Evolutionary conservation across 2,888 invertebrate species (phyloP).

Genomic region (Pyrocoelia pectoralis): DNA sequence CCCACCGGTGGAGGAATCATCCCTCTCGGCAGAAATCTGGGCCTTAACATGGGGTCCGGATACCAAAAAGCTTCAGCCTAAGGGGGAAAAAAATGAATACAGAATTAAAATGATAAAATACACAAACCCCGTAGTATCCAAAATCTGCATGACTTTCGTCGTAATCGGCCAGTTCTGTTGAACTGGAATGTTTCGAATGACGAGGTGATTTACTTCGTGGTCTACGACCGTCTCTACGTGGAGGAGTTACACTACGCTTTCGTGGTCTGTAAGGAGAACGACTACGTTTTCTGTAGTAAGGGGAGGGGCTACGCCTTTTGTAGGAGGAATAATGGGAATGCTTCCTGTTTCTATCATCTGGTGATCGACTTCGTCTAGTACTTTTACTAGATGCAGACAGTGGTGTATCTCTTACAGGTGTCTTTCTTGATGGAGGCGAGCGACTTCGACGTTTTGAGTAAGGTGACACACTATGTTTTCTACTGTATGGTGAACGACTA

Average conservation of each 20-base stretch:
- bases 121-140: slow-evolving; percentile 29
- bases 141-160: slow-evolving; percentile 15
- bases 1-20: slow-evolving; percentile 13
- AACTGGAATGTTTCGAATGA: slow-evolving; percentile 11
- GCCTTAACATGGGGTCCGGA: slow-evolving; percentile 21
- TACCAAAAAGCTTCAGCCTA: slow-evolving; percentile 30
- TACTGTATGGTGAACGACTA: slow-evolving; percentile 20
- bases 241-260: slow-evolving; percentile 11
- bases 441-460: slow-evolving; percentile 17
- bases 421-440: slow-evolving; percentile 16
- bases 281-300: slow-evolving; percentile 18
- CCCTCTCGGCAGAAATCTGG: slow-evolving; percentile 23
- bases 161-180: slow-evolving; percentile 9
- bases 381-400: neutral
- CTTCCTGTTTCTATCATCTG: slow-evolving; percentile 15
- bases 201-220: slow-evolving; percentile 13
- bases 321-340: neutral
- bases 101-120: neutral
- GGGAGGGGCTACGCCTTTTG: slow-evolving; percentile 21
- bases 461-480: slow-evolving; percentile 19
- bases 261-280: slow-evolving; percentile 20
- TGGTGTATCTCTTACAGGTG: slow-evolving; percentile 2
- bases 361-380: slow-evolving; percentile 18
- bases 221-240: slow-evolving; percentile 5
- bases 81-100: neutral